These are phyloP conservation scores for Holothuria leucospilota DNA, from an alignment of 53 echinoderm and acorn worm species.

Conservation along the genomic window DNA sequence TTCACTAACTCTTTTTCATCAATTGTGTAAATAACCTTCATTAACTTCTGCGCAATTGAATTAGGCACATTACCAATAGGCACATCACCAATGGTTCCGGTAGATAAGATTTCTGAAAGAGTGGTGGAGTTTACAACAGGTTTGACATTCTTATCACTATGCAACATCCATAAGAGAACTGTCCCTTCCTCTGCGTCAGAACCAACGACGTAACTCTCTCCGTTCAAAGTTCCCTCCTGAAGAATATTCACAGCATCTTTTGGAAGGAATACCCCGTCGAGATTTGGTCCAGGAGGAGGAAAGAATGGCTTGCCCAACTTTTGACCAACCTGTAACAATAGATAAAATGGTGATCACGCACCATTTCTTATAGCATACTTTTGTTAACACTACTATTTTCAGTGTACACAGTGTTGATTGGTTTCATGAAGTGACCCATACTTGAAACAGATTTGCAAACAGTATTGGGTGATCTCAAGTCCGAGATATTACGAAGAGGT, in stretches of 20 bases:
- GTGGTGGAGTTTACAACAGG: conserved; percentile 8
- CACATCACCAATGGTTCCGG: not conserved
- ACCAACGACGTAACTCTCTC: too few species aligned
- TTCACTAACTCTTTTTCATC: not conserved
- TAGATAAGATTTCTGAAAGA: not conserved
- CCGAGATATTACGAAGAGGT: too few species aligned
- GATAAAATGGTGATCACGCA: too few species aligned
- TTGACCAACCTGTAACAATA: conserved; percentile 26
- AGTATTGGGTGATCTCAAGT: too few species aligned
- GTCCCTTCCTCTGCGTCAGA: conserved; percentile 62
- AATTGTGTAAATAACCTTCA: conserved; percentile 8
- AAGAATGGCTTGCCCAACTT: not conserved
- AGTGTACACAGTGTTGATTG: too few species aligned
- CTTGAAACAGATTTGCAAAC: too few species aligned
- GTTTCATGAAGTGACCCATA: too few species aligned
- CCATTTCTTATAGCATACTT: too few species aligned
- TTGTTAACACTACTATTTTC: too few species aligned
- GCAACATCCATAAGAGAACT: conserved; percentile 38
- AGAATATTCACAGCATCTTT: conserved; percentile 35
- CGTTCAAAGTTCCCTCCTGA: conserved; percentile 36
- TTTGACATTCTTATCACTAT: conserved; percentile 23
- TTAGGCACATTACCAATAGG: not conserved
- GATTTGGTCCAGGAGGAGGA: conserved; percentile 46
- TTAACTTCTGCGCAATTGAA: not conserved
- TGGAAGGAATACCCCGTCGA: conserved; percentile 48